Evolutionary conservation across 2,113 vertebrate species (phyloP).

Genomic region (Hystrix cristata): DNA sequence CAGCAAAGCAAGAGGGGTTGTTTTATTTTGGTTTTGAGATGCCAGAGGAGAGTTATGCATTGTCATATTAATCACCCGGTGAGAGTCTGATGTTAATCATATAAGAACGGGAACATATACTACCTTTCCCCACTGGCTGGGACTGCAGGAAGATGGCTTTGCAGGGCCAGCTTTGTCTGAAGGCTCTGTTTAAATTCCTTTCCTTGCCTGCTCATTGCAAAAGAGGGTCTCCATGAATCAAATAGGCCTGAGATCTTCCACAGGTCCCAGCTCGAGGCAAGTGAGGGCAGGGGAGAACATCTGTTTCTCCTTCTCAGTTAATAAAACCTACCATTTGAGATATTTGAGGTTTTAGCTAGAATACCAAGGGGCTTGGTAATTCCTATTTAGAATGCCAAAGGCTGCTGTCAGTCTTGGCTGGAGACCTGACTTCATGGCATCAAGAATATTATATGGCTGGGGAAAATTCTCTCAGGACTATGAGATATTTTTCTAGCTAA

Average conservation of each 20-base stretch:
- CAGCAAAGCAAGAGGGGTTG: not conserved
- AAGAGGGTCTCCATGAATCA: not conserved
- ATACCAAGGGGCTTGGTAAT: not conserved
- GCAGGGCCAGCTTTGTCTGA: not conserved
- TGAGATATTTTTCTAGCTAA: not conserved
- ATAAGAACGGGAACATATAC: not conserved
- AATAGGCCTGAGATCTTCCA: not conserved
- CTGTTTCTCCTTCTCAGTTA: constrained; percentile 1
- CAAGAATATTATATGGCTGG: not conserved
- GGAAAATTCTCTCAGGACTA: not conserved
- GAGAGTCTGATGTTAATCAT: not conserved
- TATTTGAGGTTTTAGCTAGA: constrained; percentile 10
- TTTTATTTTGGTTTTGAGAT: not conserved
- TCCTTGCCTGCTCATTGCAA: not conserved
- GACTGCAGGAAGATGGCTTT: not conserved
- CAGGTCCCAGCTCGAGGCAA: not conserved
- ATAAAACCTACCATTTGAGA: not conserved
- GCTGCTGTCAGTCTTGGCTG: not conserved
- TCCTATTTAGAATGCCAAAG: constrained; percentile 23
- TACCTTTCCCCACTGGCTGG: no score
- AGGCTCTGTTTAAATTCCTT: not conserved
- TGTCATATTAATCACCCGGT: not conserved
- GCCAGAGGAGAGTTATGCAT: not conserved
- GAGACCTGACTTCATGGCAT: not conserved
- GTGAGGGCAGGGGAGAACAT: not conserved